These are phyloP conservation scores for Syrista parreyssii DNA, from an alignment of 2,888 invertebrate species.

Conservation along the genomic window DNA sequence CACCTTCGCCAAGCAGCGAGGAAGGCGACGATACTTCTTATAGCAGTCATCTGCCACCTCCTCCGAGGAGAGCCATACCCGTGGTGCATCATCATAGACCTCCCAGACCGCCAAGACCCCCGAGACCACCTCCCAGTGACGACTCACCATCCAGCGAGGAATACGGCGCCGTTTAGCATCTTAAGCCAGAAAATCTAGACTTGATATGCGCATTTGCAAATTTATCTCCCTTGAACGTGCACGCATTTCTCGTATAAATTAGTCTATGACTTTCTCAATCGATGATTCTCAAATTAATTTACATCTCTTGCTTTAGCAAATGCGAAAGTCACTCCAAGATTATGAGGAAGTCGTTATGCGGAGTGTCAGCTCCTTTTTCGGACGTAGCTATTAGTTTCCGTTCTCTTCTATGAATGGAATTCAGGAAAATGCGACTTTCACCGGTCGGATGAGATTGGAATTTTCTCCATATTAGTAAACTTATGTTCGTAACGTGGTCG, in stretches of 20 bases:
- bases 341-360: background rate
- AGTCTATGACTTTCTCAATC: too few relatives aligned
- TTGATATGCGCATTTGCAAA: too few relatives aligned
- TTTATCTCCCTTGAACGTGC: too few relatives aligned
- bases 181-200: too few relatives aligned
- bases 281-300: too few relatives aligned
- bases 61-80: constrained; percentile 63
- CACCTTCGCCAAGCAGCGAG: constrained; percentile 68
- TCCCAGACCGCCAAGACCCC: constrained; percentile 56
- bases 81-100: constrained; percentile 45
- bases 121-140: constrained; percentile 59
- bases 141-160: constrained; percentile 65
- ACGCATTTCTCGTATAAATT: too few relatives aligned
- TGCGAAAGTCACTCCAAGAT: too few relatives aligned
- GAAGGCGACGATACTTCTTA: constrained; percentile 65
- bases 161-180: constrained; percentile 57
- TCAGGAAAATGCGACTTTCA: constrained; percentile 2
- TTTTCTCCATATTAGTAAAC: too few relatives aligned
- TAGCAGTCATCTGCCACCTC: constrained; percentile 67
- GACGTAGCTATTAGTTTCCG: background rate
- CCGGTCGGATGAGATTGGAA: background rate
- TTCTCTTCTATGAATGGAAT: background rate
- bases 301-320: too few relatives aligned
- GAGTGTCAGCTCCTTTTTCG: background rate
- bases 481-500: too few relatives aligned